Evolutionary conservation across 2,888 invertebrate species (phyloP).

Genomic region (Tenthredo notha): DNA sequence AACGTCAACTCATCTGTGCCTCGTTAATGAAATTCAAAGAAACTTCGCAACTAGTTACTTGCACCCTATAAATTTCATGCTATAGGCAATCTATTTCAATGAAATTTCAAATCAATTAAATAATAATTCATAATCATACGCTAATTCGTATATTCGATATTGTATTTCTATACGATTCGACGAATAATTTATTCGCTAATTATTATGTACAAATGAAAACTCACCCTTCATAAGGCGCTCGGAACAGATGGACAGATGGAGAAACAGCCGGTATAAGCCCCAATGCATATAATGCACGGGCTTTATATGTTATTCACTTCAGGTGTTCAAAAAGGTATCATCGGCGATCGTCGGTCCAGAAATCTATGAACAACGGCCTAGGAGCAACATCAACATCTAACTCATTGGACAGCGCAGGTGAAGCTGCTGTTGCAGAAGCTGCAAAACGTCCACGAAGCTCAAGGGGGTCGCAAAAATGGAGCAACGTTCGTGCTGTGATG

Average conservation of each 20-base stretch:
- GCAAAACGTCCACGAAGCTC: conserved; percentile 72
- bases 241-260: conserved; percentile 56
- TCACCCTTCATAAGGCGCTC: neutral
- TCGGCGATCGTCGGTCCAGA: conserved; percentile 64
- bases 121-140: too few relatives aligned
- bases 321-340: conserved; percentile 70
- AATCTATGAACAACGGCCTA: conserved; percentile 71
- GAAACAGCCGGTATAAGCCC: conserved; percentile 55
- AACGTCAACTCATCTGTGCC: neutral
- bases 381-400: conserved; percentile 71
- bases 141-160: too few relatives aligned
- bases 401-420: conserved; percentile 74
- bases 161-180: too few relatives aligned
- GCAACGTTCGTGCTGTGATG: conserved; percentile 93
- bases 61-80: neutral
- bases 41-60: neutral
- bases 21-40: neutral
- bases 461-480: conserved; percentile 86
- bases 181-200: neutral
- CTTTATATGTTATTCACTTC: conserved; percentile 71
- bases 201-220: neutral
- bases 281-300: conserved; percentile 56
- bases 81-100: too few relatives aligned
- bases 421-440: conserved; percentile 72
- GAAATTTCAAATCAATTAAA: too few relatives aligned